phyloP scores from a whole-genome alignment of 1,140 invertebrate species.

The Micrasema longulum region DNA sequence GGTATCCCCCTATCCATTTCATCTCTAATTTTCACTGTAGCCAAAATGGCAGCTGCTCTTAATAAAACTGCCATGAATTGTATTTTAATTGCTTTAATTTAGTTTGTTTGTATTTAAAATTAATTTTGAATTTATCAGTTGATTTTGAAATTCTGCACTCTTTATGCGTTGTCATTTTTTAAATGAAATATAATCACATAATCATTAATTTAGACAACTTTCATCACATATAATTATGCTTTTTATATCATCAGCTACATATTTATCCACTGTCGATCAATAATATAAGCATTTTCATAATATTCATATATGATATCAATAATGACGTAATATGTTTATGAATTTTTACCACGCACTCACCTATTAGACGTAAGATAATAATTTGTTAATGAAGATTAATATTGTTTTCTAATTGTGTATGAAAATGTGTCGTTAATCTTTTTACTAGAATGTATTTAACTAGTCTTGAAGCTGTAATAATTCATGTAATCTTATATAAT shows the following conservation, averaged over 20 bases:
- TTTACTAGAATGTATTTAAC: slow-evolving; percentile 50
- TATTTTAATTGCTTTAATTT: too few species aligned
- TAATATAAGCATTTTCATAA: slow-evolving; percentile 22
- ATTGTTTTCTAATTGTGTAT: slow-evolving; percentile 40
- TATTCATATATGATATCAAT: too few species aligned
- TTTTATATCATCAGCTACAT: slow-evolving; percentile 9
- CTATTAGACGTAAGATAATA: slow-evolving; percentile 26
- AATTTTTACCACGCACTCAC: slow-evolving; percentile 32
- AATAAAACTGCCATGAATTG: too few species aligned
- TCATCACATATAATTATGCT: neutral
- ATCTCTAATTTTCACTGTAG: too few species aligned
- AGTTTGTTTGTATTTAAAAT: too few species aligned
- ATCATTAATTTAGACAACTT: too few species aligned
- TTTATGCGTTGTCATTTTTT: neutral
- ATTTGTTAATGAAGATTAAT: slow-evolving; percentile 28
- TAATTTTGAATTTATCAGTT: too few species aligned
- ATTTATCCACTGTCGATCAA: slow-evolving; percentile 20
- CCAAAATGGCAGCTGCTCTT: too few species aligned
- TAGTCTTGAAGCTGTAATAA: slow-evolving; percentile 46
- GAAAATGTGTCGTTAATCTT: slow-evolving; percentile 36
- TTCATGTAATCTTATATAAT: slow-evolving; percentile 25
- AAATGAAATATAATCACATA: neutral
- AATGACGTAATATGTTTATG: slow-evolving; percentile 15
- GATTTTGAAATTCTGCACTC: neutral
- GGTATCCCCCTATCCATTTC: too few species aligned